Evolutionary conservation across 2,797 vertebrate species (phyloP).

Genomic region (Paratrypauchen microcephalus): DNA sequence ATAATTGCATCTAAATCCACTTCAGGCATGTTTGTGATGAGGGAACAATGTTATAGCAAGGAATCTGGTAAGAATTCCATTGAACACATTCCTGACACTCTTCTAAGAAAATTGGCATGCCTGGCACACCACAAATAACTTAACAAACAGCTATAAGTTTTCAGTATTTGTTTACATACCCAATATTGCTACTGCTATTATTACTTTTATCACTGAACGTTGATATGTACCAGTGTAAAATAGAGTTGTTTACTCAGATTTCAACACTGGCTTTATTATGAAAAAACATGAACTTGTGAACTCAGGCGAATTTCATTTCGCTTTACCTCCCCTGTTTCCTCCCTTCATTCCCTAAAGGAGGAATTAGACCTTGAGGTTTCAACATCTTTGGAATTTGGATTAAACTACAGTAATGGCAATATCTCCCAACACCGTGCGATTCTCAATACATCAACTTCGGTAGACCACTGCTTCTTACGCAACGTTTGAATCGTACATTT

Average conservation of each 20-base stretch:
- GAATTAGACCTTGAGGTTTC: slow-evolving; percentile 40
- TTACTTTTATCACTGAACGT: background rate
- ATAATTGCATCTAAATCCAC: too few species aligned
- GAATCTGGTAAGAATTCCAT: too few species aligned
- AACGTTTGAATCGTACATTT: background rate
- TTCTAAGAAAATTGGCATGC: background rate
- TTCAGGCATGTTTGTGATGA: too few species aligned
- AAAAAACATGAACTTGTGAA: slow-evolving; percentile 58
- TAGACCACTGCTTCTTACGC: background rate
- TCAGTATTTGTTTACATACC: background rate
- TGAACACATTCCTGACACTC: background rate
- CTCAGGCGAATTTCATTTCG: slow-evolving; percentile 34
- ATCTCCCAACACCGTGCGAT: background rate
- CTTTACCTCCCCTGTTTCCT: slow-evolving; percentile 57
- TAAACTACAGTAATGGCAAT: slow-evolving; percentile 4
- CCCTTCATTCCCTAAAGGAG: slow-evolving; percentile 54
- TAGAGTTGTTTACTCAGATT: background rate
- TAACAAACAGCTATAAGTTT: background rate
- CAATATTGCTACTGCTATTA: background rate
- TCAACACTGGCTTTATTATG: slow-evolving; percentile 9
- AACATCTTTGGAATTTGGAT: slow-evolving; percentile 49
- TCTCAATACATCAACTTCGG: background rate
- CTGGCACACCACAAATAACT: background rate
- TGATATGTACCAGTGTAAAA: background rate
- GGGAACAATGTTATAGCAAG: too few species aligned